A percentile compares a stretch with the other conserved stretches of the same genome.
Conservation (phyloP, 2,888 invertebrate species). For the Leptinotarsa haldemani region DNA sequence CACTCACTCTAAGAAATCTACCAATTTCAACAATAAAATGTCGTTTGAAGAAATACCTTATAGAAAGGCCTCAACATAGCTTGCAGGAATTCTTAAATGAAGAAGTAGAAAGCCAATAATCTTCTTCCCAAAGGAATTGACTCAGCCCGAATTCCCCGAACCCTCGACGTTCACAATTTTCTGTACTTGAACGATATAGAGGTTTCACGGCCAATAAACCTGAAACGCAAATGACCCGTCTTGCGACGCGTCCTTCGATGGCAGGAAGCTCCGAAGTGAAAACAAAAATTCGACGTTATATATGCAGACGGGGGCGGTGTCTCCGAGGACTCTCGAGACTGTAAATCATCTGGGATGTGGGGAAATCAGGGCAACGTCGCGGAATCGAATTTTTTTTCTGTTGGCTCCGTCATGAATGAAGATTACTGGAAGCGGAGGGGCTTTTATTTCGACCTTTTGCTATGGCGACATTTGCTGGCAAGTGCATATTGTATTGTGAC, state of each 20-base stretch:
- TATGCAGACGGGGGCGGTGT: conserved; percentile 31
- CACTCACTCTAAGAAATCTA: no score
- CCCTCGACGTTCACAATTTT: background rate
- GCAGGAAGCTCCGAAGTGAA: conserved; percentile 31
- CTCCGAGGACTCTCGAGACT: conserved; percentile 25
- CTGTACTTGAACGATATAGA: conserved; percentile 19
- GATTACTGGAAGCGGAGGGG: background rate
- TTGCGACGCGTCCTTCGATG: conserved; percentile 30
- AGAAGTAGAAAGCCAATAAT: no score
- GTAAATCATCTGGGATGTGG: conserved; percentile 39
- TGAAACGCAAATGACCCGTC: conserved; percentile 45
- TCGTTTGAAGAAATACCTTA: no score
- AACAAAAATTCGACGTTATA: conserved; percentile 41
- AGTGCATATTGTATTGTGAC: no score
- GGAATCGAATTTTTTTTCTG: conserved; percentile 36
- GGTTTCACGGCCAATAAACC: conserved; percentile 45
- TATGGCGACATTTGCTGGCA: no score
- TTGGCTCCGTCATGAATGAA: background rate
- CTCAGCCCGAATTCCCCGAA: background rate
- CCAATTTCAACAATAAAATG: no score
- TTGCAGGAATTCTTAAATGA: no score
- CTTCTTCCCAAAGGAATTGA: background rate
- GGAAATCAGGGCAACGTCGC: conserved; percentile 41
- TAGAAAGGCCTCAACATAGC: no score
- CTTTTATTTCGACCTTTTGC: background rate